These are phyloP conservation scores for Neotragus pygmaeus DNA, from an alignment of 2,113 vertebrate genomes.

Conservation along the genomic window DNA sequence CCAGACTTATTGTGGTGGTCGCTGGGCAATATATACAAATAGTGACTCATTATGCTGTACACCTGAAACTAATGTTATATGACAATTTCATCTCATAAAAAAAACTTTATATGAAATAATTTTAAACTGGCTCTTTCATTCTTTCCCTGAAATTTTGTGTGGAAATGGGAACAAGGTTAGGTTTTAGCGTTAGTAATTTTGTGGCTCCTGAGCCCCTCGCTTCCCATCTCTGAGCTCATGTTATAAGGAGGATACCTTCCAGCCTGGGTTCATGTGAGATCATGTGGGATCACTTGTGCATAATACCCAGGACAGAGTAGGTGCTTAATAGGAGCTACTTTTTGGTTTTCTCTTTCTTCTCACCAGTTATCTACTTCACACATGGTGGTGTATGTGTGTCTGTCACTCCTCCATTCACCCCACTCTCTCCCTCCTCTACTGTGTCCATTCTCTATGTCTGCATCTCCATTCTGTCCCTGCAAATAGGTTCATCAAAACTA, in stretches of 20 bases:
- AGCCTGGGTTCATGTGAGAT: background rate
- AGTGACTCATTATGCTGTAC: background rate
- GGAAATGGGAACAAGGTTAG: background rate
- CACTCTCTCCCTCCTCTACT: background rate
- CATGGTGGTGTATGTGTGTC: background rate
- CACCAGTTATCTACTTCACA: background rate
- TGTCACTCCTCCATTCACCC: background rate
- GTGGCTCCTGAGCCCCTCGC: background rate
- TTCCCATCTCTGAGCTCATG: background rate
- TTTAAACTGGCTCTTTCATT: background rate
- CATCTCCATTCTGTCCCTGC: background rate
- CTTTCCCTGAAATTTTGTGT: too few species aligned
- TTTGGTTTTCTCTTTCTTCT: background rate
- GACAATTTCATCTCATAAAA: background rate
- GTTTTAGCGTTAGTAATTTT: background rate
- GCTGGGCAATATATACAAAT: background rate
- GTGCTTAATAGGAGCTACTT: background rate
- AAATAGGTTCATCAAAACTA: background rate
- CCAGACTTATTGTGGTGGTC: background rate
- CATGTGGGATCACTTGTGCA: too few species aligned
- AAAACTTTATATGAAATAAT: background rate
- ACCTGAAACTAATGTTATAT: background rate
- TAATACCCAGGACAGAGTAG: background rate
- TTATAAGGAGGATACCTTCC: background rate
- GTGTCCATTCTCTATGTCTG: background rate